These are phyloP conservation scores for Eulemur macaco DNA, from an alignment of 2,113 vertebrate genomes.

Conservation along the genomic window DNA sequence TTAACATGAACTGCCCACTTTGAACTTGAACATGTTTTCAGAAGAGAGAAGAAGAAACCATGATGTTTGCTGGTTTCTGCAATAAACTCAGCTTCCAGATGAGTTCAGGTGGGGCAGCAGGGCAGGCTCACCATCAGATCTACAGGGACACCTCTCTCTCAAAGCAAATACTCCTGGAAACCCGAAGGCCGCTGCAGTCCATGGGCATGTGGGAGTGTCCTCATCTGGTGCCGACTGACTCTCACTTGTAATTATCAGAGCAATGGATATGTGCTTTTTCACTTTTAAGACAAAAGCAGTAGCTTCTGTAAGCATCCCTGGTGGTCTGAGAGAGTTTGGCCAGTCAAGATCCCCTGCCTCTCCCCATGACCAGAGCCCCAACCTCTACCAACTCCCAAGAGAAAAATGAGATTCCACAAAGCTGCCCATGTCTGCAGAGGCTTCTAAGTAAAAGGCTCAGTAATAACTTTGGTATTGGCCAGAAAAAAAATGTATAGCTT, in stretches of 20 bases:
- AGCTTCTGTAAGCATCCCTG: neutral
- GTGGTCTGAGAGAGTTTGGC: neutral
- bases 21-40: neutral
- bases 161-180: neutral
- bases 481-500: neutral
- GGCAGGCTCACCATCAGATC: neutral
- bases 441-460: neutral
- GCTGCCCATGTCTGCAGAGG: neutral
- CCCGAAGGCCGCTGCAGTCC: neutral
- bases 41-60: neutral
- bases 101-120: neutral
- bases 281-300: neutral
- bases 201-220: neutral
- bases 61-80: neutral
- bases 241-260: neutral
- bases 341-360: neutral
- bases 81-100: neutral
- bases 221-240: neutral
- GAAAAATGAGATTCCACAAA: constrained; percentile 25
- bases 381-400: neutral
- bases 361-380: neutral
- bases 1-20: constrained; percentile 48
- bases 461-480: neutral
- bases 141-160: neutral
- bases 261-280: neutral